Evolutionary conservation across 1,140 invertebrate genomes (phyloP).

Genomic region (Drosophila baimaii): DNA sequence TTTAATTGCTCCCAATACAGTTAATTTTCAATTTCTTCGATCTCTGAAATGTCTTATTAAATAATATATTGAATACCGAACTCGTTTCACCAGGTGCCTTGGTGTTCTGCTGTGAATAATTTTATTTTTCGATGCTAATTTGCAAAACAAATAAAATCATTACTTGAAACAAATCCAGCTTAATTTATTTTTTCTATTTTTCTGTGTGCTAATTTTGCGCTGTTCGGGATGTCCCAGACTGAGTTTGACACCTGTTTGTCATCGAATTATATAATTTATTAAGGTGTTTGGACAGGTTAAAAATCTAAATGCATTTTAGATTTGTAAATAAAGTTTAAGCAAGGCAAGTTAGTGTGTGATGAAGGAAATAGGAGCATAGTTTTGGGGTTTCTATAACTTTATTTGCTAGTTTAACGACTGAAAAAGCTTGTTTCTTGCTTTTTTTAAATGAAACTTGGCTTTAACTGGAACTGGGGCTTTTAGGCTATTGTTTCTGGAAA

Average conservation of each 20-base stretch:
- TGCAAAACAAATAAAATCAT: slow-evolving; percentile 18
- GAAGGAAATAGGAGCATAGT: not conserved
- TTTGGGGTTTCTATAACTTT: not conserved
- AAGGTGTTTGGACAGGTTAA: not conserved
- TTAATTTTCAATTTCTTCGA: slow-evolving; percentile 3
- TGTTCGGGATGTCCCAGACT: not conserved
- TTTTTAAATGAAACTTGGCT: slow-evolving; percentile 4
- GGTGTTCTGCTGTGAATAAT: not conserved
- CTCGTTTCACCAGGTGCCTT: slow-evolving; percentile 7
- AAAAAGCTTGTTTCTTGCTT: not conserved
- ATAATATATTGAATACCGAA: slow-evolving; percentile 3
- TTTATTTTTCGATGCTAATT: slow-evolving; percentile 17
- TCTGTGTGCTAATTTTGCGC: not conserved
- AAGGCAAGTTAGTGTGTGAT: no score
- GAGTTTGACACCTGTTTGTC: not conserved
- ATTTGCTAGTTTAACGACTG: not conserved
- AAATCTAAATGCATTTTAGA: not conserved
- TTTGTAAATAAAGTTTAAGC: not conserved
- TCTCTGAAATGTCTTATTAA: not conserved
- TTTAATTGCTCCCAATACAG: slow-evolving; percentile 25
- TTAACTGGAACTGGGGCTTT: not conserved
- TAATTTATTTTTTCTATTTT: not conserved
- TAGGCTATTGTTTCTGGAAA: no score
- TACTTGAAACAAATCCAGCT: not conserved
- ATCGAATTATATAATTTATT: slow-evolving; percentile 5